phyloP scores from a whole-genome alignment of 2,113 vertebrate genomes.

The Burhinus oedicnemus region DNA sequence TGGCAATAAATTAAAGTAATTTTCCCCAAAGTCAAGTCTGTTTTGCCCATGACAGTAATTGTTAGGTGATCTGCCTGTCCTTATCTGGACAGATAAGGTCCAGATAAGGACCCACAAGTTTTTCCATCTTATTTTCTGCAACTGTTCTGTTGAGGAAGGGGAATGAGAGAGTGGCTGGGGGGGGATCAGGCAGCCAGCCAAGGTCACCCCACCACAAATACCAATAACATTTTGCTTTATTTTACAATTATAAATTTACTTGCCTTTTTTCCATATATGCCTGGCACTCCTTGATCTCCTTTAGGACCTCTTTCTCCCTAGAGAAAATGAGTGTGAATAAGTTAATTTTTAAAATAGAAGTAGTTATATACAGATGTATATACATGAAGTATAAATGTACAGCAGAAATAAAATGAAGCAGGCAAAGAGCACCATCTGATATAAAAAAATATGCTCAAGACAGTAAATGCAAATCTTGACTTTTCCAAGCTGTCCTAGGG shows the following conservation, averaged over 20 bases:
- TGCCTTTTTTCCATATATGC: slow-evolving; percentile 88
- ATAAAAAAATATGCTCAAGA: background rate
- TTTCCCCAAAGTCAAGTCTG: background rate
- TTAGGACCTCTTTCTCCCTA: slow-evolving; percentile 86
- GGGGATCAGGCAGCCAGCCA: background rate
- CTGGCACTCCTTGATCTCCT: slow-evolving; percentile 83
- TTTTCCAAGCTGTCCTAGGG: background rate
- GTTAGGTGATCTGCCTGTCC: background rate
- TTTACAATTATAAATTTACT: slow-evolving; percentile 22
- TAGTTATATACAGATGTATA: background rate
- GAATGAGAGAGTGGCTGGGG: background rate
- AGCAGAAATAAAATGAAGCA: background rate
- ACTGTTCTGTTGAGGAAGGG: rapidly evolving
- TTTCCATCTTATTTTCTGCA: background rate
- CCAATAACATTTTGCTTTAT: background rate
- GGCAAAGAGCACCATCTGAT: background rate
- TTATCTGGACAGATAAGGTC: background rate
- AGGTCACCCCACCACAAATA: background rate
- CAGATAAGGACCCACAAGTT: background rate
- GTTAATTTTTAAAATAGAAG: background rate
- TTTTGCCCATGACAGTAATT: background rate
- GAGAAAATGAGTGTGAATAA: slow-evolving; percentile 21
- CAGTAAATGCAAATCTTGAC: background rate
- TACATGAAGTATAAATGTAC: background rate
- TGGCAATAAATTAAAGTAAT: background rate